Evolutionary conservation across 2,888 invertebrate species (phyloP).

Genomic region (Hymenopus coronatus): DNA sequence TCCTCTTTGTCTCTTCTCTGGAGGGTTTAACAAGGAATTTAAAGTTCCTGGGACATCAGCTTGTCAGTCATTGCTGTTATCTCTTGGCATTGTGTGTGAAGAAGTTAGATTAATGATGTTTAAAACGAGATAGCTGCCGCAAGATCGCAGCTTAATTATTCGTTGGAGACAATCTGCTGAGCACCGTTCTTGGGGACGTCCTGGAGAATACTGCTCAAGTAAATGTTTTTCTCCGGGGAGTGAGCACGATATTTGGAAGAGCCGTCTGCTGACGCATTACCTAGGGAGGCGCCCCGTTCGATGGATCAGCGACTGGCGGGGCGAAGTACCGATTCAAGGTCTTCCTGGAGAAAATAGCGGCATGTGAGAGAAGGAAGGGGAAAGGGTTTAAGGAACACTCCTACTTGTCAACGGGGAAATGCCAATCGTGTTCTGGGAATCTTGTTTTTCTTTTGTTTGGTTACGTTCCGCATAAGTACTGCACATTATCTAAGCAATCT

Average conservation of each 20-base stretch:
- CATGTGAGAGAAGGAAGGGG: background rate
- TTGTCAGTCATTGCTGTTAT: no score
- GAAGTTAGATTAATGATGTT: no score
- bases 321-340: slow-evolving; percentile 29
- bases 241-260: background rate
- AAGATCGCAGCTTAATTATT: no score
- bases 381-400: slow-evolving; percentile 5
- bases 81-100: no score
- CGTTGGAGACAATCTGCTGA: no score
- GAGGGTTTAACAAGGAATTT: no score
- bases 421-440: slow-evolving; percentile 11
- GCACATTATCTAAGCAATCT: background rate
- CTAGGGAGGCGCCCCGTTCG: slow-evolving; percentile 20
- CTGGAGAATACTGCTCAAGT: background rate
- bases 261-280: slow-evolving; percentile 22
- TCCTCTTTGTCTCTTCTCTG: no score
- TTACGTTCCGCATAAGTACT: background rate
- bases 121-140: no score
- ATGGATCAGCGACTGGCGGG: slow-evolving; percentile 21
- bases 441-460: background rate
- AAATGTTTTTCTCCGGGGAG: background rate
- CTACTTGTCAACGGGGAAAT: slow-evolving; percentile 5
- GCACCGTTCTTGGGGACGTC: background rate
- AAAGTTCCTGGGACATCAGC: no score
- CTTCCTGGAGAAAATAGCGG: slow-evolving; percentile 15